phyloP scores from a whole-genome alignment of 2,888 invertebrate genomes.

The Masnerella sp. region DNA sequence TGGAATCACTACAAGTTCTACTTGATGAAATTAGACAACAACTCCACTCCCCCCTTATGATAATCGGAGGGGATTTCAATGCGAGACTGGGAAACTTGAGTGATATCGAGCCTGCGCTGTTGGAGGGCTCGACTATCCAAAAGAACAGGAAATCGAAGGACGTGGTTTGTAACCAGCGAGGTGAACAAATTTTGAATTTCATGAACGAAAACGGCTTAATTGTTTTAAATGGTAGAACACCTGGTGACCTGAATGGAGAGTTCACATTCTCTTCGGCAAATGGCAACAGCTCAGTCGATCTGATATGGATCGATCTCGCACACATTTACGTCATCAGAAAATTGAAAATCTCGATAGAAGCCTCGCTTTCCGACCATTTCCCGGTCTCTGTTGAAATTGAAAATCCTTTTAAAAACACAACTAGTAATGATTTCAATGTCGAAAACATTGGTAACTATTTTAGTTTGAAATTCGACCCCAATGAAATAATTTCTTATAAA shows the following conservation, averaged over 20 bases:
- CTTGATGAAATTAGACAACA: background rate
- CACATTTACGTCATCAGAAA: background rate
- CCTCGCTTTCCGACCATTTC: background rate
- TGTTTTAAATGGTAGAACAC: conserved; percentile 6
- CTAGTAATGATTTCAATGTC: too few relatives aligned
- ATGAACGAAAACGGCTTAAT: conserved; percentile 10
- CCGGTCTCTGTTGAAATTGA: conserved; percentile 2
- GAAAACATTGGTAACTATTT: too few relatives aligned
- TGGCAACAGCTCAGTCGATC: background rate
- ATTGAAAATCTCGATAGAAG: background rate
- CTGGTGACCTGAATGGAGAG: background rate
- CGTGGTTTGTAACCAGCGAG: background rate
- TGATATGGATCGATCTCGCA: conserved; percentile 1
- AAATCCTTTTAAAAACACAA: background rate
- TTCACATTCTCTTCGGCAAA: background rate
- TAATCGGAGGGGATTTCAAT: conserved; percentile 8
- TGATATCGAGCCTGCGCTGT: background rate
- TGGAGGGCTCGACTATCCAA: background rate
- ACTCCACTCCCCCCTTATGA: background rate
- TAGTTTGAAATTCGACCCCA: too few relatives aligned
- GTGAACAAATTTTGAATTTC: background rate
- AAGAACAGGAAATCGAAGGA: background rate
- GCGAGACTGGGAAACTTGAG: conserved; percentile 1
- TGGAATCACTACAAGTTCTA: background rate
- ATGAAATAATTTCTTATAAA: too few relatives aligned